Percentiles rank a stretch among this genome's conserved stretches.
Evolutionary conservation across 1,140 invertebrate species (phyloP).

Genomic region (Drosophila sulfurigaster): DNA sequence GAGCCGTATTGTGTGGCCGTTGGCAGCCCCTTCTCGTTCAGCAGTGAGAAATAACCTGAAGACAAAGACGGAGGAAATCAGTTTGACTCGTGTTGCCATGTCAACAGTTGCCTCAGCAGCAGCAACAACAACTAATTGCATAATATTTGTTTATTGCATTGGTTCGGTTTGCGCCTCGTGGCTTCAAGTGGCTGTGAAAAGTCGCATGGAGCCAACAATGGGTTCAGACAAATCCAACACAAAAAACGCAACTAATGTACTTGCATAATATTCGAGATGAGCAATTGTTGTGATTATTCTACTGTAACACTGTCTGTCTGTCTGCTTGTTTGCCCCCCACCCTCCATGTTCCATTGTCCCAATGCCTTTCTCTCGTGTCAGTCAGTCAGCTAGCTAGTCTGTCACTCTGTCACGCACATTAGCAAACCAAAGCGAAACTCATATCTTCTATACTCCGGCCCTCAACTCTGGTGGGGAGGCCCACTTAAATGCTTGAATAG

Average conservation of each 20-base stretch:
- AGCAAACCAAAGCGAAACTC: slow-evolving; percentile 27
- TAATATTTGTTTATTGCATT: slow-evolving; percentile 67
- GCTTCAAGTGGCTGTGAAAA: slow-evolving; percentile 68
- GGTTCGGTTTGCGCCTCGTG: slow-evolving; percentile 57
- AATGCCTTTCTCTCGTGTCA: slow-evolving; percentile 12
- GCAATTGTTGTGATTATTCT: slow-evolving; percentile 73
- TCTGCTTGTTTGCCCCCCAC: neutral
- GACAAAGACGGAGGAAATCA: slow-evolving; percentile 5
- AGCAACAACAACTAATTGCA: slow-evolving; percentile 48
- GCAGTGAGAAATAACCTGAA: slow-evolving; percentile 80
- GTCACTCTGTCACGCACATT: slow-evolving; percentile 59
- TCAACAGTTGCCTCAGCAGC: slow-evolving; percentile 7
- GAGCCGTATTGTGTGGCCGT: slow-evolving; percentile 79
- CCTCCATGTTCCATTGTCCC: too few species aligned
- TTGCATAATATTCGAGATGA: slow-evolving; percentile 66
- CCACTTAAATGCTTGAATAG: slow-evolving; percentile 21
- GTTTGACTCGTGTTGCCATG: slow-evolving; percentile 1
- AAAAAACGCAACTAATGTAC: slow-evolving; percentile 2
- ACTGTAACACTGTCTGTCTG: slow-evolving; percentile 44
- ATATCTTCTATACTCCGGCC: slow-evolving; percentile 6
- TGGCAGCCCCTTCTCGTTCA: slow-evolving; percentile 80
- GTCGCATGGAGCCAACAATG: slow-evolving; percentile 74
- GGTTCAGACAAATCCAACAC: slow-evolving; percentile 19
- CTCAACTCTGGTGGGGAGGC: neutral
- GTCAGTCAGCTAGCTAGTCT: neutral